Conservation (phyloP, 2,113 vertebrate genomes). For the Rhadina sibilatrix region DNA sequence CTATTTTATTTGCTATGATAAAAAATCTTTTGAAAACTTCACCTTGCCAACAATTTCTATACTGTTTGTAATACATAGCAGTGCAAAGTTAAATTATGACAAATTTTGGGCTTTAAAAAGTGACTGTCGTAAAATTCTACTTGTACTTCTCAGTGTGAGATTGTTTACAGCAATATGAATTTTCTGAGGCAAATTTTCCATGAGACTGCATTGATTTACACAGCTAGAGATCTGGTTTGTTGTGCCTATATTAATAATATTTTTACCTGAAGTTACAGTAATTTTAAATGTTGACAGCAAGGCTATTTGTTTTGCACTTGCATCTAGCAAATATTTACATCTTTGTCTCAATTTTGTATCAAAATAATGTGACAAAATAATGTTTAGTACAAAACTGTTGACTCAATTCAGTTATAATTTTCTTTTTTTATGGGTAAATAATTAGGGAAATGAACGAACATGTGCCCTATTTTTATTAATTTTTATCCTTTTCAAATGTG, state of each 20-base stretch:
- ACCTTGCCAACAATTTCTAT: background rate
- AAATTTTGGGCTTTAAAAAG: background rate
- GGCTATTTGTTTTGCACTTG: background rate
- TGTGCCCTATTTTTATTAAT: constrained; percentile 34
- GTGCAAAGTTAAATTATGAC: background rate
- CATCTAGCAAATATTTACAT: background rate
- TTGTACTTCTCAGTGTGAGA: background rate
- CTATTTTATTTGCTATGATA: background rate
- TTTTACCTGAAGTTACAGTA: background rate
- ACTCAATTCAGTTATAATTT: background rate
- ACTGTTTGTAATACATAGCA: background rate
- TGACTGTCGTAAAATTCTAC: background rate
- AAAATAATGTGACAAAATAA: constrained; percentile 10
- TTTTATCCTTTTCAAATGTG: constrained; percentile 47
- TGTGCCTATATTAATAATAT: background rate
- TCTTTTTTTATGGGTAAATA: constrained; percentile 26
- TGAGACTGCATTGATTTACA: background rate
- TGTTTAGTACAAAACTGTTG: constrained; percentile 1
- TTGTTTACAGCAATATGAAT: background rate
- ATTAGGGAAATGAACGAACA: background rate
- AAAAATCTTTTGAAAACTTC: background rate
- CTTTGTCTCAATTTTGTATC: background rate
- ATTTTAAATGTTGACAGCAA: constrained; percentile 27
- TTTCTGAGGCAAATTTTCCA: background rate
- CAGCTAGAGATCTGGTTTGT: background rate